Percentiles rank a stretch among this genome's conserved stretches.
phyloP scores from a whole-genome alignment of 2,797 vertebrate species.

The Pteronotus mesoamericanus region DNA sequence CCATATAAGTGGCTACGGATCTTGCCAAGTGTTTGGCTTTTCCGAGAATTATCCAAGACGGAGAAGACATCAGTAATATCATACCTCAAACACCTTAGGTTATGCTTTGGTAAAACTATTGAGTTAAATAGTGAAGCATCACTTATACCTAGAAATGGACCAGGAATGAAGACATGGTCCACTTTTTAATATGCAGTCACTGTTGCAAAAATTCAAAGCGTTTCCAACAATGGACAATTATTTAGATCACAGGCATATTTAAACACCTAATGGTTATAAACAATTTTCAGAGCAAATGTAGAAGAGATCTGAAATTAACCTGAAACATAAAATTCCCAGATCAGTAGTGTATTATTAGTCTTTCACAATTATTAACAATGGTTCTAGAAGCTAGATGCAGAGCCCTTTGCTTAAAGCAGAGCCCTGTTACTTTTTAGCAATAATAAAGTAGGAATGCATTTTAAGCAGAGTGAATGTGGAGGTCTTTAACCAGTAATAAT shows the following conservation, averaged over 20 bases:
- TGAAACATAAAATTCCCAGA: conserved; percentile 27
- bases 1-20: neutral
- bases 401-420: neutral
- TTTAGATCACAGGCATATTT: neutral
- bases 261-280: neutral
- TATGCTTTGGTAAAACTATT: neutral
- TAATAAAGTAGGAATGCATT: neutral
- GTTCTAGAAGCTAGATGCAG: neutral
- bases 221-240: neutral
- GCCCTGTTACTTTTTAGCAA: neutral
- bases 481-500: neutral
- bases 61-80: neutral
- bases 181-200: neutral
- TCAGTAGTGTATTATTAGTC: neutral
- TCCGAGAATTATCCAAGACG: neutral
- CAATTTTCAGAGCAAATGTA: conserved; percentile 15
- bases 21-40: neutral
- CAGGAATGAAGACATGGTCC: neutral
- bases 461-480: neutral
- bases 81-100: neutral
- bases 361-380: neutral
- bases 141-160: neutral
- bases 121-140: neutral
- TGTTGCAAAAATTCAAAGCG: neutral
- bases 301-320: conserved; percentile 7